A percentile compares a stretch with the other conserved stretches of the same genome.
These are phyloP conservation scores for Tetrapedia diversipes DNA, from an alignment of 2,888 invertebrate species.

Conservation along the genomic window DNA sequence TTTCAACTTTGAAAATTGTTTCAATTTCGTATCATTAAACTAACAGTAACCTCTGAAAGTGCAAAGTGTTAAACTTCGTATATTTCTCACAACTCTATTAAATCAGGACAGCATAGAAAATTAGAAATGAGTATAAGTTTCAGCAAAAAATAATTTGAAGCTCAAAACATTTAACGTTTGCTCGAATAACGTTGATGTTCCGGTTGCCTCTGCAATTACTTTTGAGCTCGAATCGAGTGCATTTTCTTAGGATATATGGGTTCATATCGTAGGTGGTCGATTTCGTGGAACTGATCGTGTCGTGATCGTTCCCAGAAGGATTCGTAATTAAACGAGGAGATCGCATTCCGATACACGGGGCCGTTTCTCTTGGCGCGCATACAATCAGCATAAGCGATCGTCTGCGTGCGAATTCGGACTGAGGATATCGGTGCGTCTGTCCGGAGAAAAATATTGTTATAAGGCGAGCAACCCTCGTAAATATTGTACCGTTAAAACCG, in stretches of 20 bases:
- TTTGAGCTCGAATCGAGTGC: not conserved
- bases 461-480: constrained; percentile 50
- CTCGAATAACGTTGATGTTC: no score
- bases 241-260: constrained; percentile 25
- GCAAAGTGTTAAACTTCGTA: no score
- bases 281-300: constrained; percentile 52
- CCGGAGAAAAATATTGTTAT: constrained; percentile 57
- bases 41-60: no score
- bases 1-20: no score
- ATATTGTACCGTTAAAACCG: constrained; percentile 45
- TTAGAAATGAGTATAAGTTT: no score
- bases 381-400: constrained; percentile 61
- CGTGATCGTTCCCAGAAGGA: constrained; percentile 71
- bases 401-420: constrained; percentile 51
- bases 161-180: no score
- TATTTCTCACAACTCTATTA: no score
- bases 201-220: not conserved
- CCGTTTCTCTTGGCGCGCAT: constrained; percentile 65
- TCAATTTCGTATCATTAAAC: no score
- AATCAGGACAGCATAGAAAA: no score
- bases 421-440: constrained; percentile 53
- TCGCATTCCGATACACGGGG: constrained; percentile 68
- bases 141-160: no score
- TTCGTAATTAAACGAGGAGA: constrained; percentile 72
- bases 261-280: constrained; percentile 45